A percentile compares a stretch with the other conserved stretches of the same genome.
These are phyloP conservation scores for Seira sanloemensis DNA, from an alignment of 2,888 invertebrate genomes.

Conservation along the genomic window DNA sequence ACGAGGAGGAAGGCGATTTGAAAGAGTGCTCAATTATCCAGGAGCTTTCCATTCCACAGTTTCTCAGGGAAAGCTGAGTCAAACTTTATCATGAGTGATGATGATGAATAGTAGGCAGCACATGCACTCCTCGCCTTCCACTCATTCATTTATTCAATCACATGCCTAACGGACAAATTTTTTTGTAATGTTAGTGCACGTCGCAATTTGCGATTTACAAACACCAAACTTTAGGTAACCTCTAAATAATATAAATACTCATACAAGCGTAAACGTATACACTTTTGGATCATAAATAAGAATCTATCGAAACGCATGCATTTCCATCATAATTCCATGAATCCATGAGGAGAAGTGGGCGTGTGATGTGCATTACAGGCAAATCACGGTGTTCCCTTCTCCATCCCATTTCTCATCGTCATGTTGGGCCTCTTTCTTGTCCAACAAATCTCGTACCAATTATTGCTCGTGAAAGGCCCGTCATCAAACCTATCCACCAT, in stretches of 20 bases:
- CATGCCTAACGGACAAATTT: neutral
- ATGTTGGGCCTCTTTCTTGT: too few species aligned
- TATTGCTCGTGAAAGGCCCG: too few species aligned
- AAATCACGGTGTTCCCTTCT: too few species aligned
- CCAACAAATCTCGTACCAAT: too few species aligned
- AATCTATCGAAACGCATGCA: neutral
- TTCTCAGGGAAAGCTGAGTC: neutral
- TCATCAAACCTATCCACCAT: too few species aligned
- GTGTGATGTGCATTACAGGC: too few species aligned
- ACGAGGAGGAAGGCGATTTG: too few species aligned
- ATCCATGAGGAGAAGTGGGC: neutral
- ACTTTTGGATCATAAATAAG: neutral
- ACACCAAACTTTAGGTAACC: neutral
- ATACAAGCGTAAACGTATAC: neutral
- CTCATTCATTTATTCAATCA: neutral
- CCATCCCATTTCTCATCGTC: too few species aligned
- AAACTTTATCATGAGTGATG: neutral
- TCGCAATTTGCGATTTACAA: too few species aligned
- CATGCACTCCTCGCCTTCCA: neutral
- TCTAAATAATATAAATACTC: neutral
- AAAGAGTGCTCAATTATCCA: conserved; percentile 16
- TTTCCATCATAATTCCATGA: neutral
- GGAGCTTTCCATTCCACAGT: neutral
- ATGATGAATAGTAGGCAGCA: neutral
- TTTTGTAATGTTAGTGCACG: neutral